Evolutionary conservation across 2,113 vertebrate genomes (phyloP).

Genomic region (Crotalus horridus): DNA sequence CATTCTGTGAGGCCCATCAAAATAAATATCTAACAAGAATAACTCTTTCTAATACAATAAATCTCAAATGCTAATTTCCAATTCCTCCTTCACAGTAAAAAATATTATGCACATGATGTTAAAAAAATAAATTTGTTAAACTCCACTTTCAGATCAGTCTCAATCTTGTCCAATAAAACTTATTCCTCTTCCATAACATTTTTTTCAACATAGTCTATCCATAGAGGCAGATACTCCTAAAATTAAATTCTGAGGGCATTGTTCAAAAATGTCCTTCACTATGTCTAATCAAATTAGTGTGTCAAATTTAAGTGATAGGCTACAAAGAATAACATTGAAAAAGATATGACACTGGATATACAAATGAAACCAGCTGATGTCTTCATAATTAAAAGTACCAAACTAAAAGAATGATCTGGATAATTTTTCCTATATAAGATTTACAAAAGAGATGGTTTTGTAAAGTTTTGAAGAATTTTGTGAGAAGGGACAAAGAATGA

Average conservation of each 20-base stretch:
- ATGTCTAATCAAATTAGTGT: neutral
- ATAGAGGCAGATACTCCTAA: neutral
- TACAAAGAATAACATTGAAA: neutral
- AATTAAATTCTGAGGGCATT: neutral
- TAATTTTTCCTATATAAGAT: neutral
- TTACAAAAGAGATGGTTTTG: neutral
- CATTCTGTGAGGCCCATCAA: neutral
- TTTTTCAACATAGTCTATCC: neutral
- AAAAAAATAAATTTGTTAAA: neutral
- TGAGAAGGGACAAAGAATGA: neutral
- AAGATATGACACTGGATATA: neutral
- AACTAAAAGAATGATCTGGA: neutral
- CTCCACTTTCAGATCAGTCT: neutral
- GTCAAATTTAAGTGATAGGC: neutral
- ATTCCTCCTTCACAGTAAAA: slow-evolving; percentile 8
- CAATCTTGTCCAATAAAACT: neutral
- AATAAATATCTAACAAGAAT: slow-evolving; percentile 34
- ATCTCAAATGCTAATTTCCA: neutral
- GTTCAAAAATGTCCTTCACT: neutral
- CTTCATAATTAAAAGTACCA: neutral
- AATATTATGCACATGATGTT: neutral
- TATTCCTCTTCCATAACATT: neutral
- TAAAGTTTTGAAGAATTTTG: neutral
- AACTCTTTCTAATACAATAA: neutral
- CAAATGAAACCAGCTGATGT: neutral